Percentiles rank a stretch among this genome's conserved stretches.
These are phyloP conservation scores for Andinoacara biseriatus DNA, from an alignment of 2,113 vertebrate species.

Conservation along the genomic window DNA sequence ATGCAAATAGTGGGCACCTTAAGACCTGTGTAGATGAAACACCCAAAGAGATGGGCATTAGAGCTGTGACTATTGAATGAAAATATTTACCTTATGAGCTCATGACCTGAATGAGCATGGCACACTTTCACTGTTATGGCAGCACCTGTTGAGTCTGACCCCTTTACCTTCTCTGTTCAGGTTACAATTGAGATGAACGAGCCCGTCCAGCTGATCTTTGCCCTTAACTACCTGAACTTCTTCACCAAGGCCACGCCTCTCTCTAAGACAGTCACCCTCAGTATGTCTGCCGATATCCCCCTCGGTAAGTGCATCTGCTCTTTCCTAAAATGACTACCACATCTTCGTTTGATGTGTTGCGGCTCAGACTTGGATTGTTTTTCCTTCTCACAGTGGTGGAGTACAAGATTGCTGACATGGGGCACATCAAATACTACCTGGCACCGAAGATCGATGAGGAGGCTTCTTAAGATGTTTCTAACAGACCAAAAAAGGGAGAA, in stretches of 20 bases:
- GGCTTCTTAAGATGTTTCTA: slow-evolving; percentile 79
- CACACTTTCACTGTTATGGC: neutral
- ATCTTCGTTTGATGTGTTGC: neutral
- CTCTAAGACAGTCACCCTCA: slow-evolving; percentile 94
- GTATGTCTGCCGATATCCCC: slow-evolving; percentile 98
- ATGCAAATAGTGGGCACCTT: no score
- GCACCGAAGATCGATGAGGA: slow-evolving; percentile 99
- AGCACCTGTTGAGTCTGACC: neutral
- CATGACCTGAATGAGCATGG: neutral
- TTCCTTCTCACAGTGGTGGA: slow-evolving; percentile 87
- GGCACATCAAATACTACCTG: slow-evolving; percentile 97
- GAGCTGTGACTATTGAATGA: neutral
- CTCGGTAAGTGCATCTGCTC: slow-evolving; percentile 80
- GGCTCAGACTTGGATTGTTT: neutral
- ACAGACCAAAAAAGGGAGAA: slow-evolving; percentile 9
- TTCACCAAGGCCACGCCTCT: slow-evolving; percentile 98
- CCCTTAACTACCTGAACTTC: slow-evolving; percentile 96
- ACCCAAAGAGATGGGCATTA: no score
- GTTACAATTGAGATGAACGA: slow-evolving; percentile 98
- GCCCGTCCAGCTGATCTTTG: slow-evolving; percentile 94
- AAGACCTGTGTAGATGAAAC: no score
- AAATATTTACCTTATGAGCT: neutral
- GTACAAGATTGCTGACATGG: slow-evolving; percentile 99
- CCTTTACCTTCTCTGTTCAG: slow-evolving; percentile 63
- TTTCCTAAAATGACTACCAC: neutral